Percentiles rank a stretch among this genome's conserved stretches.
phyloP scores from a whole-genome alignment of 2,888 invertebrate species.

The Pasiphila rectangulata region DNA sequence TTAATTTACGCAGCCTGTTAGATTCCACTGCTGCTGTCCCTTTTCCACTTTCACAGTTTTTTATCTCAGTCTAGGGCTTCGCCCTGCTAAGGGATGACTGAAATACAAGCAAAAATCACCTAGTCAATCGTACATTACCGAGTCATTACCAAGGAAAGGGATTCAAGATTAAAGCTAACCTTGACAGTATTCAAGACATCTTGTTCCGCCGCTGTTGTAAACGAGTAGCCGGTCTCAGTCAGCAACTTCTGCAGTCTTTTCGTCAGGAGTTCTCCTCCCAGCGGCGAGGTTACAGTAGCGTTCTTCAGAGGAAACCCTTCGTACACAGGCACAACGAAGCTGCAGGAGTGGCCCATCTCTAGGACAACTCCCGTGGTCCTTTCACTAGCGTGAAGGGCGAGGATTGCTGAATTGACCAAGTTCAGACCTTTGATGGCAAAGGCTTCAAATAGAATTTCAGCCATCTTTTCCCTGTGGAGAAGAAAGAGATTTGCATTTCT shows the following conservation, averaged over 20 bases:
- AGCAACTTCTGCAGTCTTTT: constrained; percentile 92
- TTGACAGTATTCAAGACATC: constrained; percentile 96
- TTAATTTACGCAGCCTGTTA: too few relatives aligned
- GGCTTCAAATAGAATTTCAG: constrained; percentile 77
- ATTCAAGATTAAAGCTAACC: constrained; percentile 62
- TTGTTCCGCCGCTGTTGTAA: constrained; percentile 92
- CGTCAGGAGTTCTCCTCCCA: constrained; percentile 90
- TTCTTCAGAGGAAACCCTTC: constrained; percentile 89
- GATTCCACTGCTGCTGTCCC: too few relatives aligned
- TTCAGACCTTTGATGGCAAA: constrained; percentile 77
- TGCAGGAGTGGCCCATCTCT: constrained; percentile 73
- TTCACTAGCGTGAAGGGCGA: constrained; percentile 74
- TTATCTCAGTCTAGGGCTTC: too few relatives aligned
- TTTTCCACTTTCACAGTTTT: too few relatives aligned
- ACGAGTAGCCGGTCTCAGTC: constrained; percentile 90
- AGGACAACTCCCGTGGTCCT: constrained; percentile 76
- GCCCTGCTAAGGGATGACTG: too few relatives aligned
- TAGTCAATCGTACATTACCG: too few relatives aligned
- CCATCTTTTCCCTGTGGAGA: constrained; percentile 82
- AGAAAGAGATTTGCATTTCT: not conserved
- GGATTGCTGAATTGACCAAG: constrained; percentile 69
- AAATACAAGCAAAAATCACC: too few relatives aligned
- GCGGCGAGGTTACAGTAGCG: constrained; percentile 89
- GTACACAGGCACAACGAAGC: constrained; percentile 74
- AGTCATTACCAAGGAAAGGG: too few relatives aligned